Base-by-base conservation (phyloP, 2,113 vertebrate genomes). In the Colius striatus region DNA sequence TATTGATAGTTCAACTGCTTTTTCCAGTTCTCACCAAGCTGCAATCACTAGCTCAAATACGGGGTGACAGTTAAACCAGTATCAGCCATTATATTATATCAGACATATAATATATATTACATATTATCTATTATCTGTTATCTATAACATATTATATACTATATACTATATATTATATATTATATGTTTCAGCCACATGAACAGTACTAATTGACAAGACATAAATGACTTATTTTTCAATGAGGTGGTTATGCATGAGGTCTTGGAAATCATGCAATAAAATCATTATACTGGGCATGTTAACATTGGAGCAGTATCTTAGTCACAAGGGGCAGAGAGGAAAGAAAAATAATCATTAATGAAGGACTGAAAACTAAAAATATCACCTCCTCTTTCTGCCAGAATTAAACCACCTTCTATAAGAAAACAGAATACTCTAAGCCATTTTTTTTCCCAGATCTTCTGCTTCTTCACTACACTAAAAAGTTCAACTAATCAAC, bases 221-320 rank as follows among this genome's bases (percentile, higher is more conserved):
- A 61, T 48, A 89, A 87, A 82, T 63, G 11, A 70, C 62, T 89
- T 96, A 65, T 82, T 93, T 76, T 95, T 92, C 80, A 83, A 1
- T 82, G 68, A 88, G 65, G 43, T 91, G 41, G 85, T 92, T 78
- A 85, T 85, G 48, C n/a, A 71, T 45, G 70, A 91, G 55, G 36
- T 65, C 55, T 75, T 84, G 81, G 45, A 85, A 92, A 94, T 61
- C 27, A 43, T 72, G 85, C 72, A 82, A 66, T 75, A 66, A 91
- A 91, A 77, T 82, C 74, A 72, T 63, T 62, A 45, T 55, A 60
- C 54, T 22, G 5, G 57, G 51, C 58, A 55, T 68, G 83, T 88
- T 87, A 88, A 88, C 51, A 48, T 57, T 41, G 61, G 12, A 65
- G 32, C 41, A 78, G 61, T 58, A 61, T 32, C 38, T n/a, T 75